Evolutionary conservation across 2,888 invertebrate genomes (phyloP).

Genomic region (Sinodicranocentrus sp.): DNA sequence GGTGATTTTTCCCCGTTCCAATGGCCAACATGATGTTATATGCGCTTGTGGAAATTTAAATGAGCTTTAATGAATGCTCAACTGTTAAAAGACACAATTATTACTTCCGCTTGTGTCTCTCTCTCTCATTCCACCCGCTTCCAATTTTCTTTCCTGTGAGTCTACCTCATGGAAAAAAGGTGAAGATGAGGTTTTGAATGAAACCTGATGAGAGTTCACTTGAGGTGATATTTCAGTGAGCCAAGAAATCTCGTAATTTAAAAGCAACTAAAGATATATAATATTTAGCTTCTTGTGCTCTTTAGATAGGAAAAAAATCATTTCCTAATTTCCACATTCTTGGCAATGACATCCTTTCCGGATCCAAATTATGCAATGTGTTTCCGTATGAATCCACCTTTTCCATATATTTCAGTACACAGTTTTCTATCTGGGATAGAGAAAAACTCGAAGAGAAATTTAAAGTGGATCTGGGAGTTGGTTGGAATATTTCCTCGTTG

Average conservation of each 20-base stretch:
- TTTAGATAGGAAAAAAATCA: not conserved
- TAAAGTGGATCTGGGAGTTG: no score
- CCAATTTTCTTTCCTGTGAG: not conserved
- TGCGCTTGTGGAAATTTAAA: conserved; percentile 34
- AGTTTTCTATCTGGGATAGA: no score
- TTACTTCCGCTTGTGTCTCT: not conserved
- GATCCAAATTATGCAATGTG: not conserved
- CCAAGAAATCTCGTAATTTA: not conserved
- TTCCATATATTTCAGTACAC: no score
- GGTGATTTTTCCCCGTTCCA: no score
- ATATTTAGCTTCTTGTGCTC: not conserved
- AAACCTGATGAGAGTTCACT: no score
- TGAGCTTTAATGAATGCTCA: conserved; percentile 31
- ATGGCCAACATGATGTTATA: no score
- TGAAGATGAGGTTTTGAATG: no score
- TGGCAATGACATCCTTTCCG: conserved; percentile 51
- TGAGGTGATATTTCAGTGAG: not conserved
- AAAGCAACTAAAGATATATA: not conserved
- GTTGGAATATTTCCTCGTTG: no score
- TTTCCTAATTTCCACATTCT: conserved; percentile 42
- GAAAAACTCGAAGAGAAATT: no score
- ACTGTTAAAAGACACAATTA: conserved; percentile 12
- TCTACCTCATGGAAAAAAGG: no score
- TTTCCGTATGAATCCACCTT: no score
- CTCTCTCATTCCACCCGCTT: not conserved